Conservation (phyloP, 2,797 vertebrate genomes). For the Schizothorax lantsangensis region DNA sequence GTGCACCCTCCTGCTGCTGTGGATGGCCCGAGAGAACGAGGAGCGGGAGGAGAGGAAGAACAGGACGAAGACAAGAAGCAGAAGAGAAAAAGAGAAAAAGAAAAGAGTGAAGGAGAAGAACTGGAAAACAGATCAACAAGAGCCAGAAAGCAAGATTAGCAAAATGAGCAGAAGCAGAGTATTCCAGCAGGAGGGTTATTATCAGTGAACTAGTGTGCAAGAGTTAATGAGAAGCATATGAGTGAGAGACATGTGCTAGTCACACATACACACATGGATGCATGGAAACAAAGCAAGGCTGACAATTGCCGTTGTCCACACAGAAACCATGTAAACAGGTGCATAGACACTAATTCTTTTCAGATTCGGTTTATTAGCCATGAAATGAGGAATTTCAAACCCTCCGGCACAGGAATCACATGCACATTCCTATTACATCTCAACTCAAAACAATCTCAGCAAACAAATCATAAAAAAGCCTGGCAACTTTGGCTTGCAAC, state of each 20-base stretch:
- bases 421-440: constrained; percentile 31
- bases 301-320: background rate
- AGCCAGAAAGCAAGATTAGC: constrained; percentile 61
- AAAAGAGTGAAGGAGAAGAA: constrained; percentile 65
- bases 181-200: constrained; percentile 30
- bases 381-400: constrained; percentile 30
- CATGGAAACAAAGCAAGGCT: background rate
- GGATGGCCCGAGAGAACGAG: constrained; percentile 66
- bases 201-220: constrained; percentile 6
- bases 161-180: constrained; percentile 16
- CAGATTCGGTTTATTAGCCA: constrained; percentile 35
- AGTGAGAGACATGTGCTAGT: constrained; percentile 20
- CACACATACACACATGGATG: constrained; percentile 27
- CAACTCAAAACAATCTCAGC: constrained; percentile 6
- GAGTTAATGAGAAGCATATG: constrained; percentile 32
- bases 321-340: background rate
- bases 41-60: constrained; percentile 25
- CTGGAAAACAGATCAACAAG: constrained; percentile 62
- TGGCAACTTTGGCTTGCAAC: background rate
- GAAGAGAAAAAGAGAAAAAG: constrained; percentile 27
- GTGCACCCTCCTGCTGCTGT: constrained; percentile 92
- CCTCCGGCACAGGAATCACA: constrained; percentile 21
- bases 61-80: constrained; percentile 3
- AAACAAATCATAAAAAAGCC: constrained; percentile 31
- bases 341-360: constrained; percentile 17